phyloP scores from a whole-genome alignment of 2,888 invertebrate genomes.

The Pollenia griseotomentosa region DNA sequence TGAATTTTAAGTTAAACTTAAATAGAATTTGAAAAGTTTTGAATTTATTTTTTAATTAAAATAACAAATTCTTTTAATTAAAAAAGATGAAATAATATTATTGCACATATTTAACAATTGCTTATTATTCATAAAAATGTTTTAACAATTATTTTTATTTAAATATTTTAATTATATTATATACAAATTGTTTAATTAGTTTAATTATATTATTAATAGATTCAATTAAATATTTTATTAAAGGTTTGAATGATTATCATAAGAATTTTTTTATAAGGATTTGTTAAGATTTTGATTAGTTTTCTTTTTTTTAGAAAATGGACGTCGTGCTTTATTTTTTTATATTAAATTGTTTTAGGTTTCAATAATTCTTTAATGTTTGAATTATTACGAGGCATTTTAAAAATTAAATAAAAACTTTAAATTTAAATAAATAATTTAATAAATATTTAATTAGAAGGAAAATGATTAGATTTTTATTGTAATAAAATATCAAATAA shows the following conservation, averaged over 20 bases:
- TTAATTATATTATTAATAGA: conserved; percentile 33
- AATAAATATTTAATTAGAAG: conserved; percentile 40
- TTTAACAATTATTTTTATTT: conserved; percentile 66
- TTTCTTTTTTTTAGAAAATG: conserved; percentile 59
- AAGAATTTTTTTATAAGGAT: conserved; percentile 60
- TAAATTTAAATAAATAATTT: conserved; percentile 6
- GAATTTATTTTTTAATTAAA: conserved; percentile 20
- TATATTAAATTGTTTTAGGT: not conserved
- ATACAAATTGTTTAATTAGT: conserved; percentile 52
- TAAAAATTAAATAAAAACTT: conserved; percentile 37
- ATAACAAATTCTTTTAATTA: conserved; percentile 1
- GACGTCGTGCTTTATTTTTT: conserved; percentile 58
- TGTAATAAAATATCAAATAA: conserved; percentile 51
- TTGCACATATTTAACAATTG: conserved; percentile 72
- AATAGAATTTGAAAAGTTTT: conserved; percentile 44
- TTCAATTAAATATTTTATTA: not conserved
- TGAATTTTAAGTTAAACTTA: conserved; percentile 56
- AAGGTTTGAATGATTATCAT: conserved; percentile 69
- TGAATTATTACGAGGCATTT: conserved; percentile 57
- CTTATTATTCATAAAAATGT: conserved; percentile 62
- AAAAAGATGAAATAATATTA: conserved; percentile 39
- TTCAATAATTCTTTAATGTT: not conserved
- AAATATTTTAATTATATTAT: conserved; percentile 47
- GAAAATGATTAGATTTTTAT: conserved; percentile 21
- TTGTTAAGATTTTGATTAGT: conserved; percentile 51